These are phyloP conservation scores for Okamejei kenojei DNA, from an alignment of 2,797 vertebrate genomes.

Conservation along the genomic window DNA sequence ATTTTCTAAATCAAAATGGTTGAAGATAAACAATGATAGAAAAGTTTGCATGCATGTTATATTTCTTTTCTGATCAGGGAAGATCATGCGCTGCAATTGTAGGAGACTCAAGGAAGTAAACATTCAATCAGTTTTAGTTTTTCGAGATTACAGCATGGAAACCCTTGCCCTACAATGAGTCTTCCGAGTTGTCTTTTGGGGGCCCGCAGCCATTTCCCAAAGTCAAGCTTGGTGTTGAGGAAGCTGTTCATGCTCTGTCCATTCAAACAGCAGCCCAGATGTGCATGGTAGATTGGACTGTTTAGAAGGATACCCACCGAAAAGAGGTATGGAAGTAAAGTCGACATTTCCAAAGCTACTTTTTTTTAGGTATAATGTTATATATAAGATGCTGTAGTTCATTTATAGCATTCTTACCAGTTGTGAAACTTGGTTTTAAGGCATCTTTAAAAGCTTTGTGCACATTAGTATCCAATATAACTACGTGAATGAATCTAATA, in stretches of 20 bases:
- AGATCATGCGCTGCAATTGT: too few relatives aligned
- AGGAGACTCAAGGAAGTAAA: neutral
- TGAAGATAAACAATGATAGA: neutral
- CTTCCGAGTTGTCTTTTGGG: neutral
- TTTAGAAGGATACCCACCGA: neutral
- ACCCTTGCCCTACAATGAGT: neutral
- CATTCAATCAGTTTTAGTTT: neutral
- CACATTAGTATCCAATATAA: conserved; percentile 43
- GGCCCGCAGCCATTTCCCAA: neutral
- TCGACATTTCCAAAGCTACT: neutral
- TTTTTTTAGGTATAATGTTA: neutral
- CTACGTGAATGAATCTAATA: conserved; percentile 49
- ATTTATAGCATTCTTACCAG: neutral
- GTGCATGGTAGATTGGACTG: neutral
- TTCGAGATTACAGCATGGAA: too few relatives aligned
- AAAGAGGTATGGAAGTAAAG: neutral
- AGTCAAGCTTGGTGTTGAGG: too few relatives aligned
- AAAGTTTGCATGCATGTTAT: neutral
- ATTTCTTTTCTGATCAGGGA: neutral
- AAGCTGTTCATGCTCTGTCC: neutral
- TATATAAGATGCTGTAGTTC: neutral
- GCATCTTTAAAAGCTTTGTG: conserved; percentile 43
- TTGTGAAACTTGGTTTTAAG: neutral
- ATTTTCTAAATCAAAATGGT: conserved; percentile 14
- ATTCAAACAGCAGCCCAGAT: neutral